Conservation (phyloP, 2,113 vertebrate species). For the Callipepla californica region DNA sequence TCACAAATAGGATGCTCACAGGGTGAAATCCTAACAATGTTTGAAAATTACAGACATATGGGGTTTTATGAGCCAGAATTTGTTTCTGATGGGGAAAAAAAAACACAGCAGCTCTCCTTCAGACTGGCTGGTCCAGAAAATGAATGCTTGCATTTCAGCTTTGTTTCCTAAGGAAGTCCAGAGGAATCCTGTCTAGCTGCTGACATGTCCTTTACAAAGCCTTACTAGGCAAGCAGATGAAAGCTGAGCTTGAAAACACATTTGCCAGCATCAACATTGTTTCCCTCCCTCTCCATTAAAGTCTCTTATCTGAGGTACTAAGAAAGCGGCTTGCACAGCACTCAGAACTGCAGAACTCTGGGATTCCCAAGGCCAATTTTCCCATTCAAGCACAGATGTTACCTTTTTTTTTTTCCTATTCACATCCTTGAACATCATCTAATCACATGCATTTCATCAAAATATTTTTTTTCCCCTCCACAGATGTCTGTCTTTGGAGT, state of each 20-base stretch:
- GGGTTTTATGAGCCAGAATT: not conserved
- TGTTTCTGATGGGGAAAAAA: not conserved
- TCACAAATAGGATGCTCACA: not conserved
- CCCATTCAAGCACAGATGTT: slow-evolving; percentile 52
- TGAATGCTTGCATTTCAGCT: not conserved
- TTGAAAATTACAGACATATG: not conserved
- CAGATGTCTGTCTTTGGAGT: slow-evolving; percentile 36
- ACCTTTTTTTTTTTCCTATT: slow-evolving; percentile 22
- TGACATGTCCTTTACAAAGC: not conserved
- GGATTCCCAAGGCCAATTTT: slow-evolving; percentile 43
- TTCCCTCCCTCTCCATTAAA: slow-evolving; percentile 16
- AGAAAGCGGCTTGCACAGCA: slow-evolving; percentile 21
- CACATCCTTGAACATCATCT: slow-evolving; percentile 3
- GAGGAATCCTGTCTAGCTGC: not conserved
- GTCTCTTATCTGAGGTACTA: slow-evolving; percentile 38
- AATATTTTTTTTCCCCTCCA: not conserved
- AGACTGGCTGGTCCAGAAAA: not conserved
- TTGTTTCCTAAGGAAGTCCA: not conserved
- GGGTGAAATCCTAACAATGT: not conserved
- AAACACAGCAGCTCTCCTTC: not conserved
- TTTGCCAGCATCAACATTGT: not conserved
- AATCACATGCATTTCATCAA: slow-evolving; percentile 33
- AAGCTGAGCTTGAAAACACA: not conserved
- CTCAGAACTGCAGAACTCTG: slow-evolving; percentile 20
- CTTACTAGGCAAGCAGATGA: not conserved